Evolutionary conservation across 2,797 vertebrate genomes (phyloP).

Genomic region (Rallus crepitans): DNA sequence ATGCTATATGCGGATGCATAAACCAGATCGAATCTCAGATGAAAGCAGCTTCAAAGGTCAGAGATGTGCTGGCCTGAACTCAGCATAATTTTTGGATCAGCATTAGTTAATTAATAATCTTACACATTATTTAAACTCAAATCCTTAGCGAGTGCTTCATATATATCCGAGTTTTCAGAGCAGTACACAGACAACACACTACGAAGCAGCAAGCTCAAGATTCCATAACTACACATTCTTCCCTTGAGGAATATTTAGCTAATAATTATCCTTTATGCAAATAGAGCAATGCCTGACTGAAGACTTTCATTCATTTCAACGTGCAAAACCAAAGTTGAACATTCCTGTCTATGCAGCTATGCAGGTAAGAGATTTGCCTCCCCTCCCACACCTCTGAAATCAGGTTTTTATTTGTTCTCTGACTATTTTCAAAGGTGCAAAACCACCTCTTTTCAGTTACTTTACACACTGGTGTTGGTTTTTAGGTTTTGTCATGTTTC

Average conservation of each 20-base stretch:
- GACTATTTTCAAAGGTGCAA: background rate
- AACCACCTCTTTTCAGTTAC: background rate
- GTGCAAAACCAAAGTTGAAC: background rate
- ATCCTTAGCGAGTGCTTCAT: background rate
- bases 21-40: background rate
- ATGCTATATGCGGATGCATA: background rate
- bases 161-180: background rate
- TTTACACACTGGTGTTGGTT: background rate
- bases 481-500: background rate
- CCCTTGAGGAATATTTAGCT: background rate
- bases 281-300: background rate
- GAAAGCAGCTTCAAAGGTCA: slow-evolving; percentile 67
- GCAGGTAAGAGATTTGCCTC: slow-evolving; percentile 44
- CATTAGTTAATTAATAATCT: slow-evolving; percentile 72
- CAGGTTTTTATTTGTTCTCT: background rate
- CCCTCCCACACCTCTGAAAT: background rate
- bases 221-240: background rate
- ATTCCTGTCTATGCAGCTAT: background rate
- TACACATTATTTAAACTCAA: slow-evolving; percentile 53
- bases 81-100: slow-evolving; percentile 58
- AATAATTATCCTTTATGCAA: slow-evolving; percentile 52
- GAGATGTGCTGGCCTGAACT: slow-evolving; percentile 20
- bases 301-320: slow-evolving; percentile 41
- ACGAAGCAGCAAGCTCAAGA: background rate
- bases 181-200: background rate